Conservation (phyloP, 2,888 invertebrate genomes). For the Amiota minor region DNA sequence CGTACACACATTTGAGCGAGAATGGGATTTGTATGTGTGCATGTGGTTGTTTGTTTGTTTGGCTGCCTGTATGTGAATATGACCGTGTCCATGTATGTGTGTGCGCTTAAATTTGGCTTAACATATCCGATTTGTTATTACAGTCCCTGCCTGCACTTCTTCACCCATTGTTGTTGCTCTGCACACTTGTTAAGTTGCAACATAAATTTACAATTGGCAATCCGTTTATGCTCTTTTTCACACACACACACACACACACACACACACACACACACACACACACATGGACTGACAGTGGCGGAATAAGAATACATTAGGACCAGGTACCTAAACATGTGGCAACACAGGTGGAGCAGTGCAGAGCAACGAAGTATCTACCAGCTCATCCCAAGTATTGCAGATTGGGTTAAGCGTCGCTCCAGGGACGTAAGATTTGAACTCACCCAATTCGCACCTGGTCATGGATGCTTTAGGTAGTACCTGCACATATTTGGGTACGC, state of each 20-base stretch:
- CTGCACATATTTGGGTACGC: too few relatives aligned
- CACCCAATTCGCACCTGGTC: too few relatives aligned
- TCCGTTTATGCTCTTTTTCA: conserved; percentile 23
- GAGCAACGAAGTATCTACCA: too few relatives aligned
- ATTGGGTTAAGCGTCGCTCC: too few relatives aligned
- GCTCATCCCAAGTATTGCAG: too few relatives aligned
- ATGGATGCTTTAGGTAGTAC: too few relatives aligned
- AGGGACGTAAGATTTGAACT: too few relatives aligned
- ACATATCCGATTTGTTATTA: conserved; percentile 9
- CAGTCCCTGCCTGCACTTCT: not conserved
- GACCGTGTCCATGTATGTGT: not conserved
- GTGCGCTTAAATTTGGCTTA: conserved; percentile 26
- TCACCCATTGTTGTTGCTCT: conserved; percentile 1
- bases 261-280: not conserved
- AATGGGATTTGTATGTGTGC: not conserved
- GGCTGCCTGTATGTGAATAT: not conserved
- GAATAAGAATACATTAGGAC: too few relatives aligned
- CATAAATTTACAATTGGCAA: conserved; percentile 30
- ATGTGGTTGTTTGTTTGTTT: not conserved
- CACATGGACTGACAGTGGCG: not conserved
- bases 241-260: not conserved
- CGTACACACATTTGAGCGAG: not conserved
- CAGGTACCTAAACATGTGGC: too few relatives aligned
- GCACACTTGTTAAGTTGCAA: conserved; percentile 26
- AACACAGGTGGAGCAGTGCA: too few relatives aligned